A percentile compares a stretch with the other conserved stretches of the same genome.
Conservation (phyloP, 2,888 invertebrate species). For the Microctonus aethiopoides region DNA sequence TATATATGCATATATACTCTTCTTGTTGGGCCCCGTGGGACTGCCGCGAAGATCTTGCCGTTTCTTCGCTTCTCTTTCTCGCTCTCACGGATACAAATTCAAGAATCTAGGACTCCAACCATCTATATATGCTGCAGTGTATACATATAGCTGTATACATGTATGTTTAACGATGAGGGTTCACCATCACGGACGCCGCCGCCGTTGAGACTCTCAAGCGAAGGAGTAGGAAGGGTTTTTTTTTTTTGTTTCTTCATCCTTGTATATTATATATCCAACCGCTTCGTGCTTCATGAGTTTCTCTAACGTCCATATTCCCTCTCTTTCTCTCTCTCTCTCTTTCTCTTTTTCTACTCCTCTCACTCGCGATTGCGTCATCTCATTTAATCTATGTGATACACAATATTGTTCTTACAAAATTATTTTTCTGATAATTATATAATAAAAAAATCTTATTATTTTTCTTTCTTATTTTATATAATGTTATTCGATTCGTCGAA, state of each 20-base stretch:
- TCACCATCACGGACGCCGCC: constrained; percentile 29
- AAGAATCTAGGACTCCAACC: constrained; percentile 55
- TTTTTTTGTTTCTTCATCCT: constrained; percentile 14
- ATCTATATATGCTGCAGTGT: no score
- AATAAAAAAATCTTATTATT: neutral
- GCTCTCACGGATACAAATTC: constrained; percentile 56
- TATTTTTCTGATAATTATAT: neutral
- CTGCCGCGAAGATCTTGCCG: constrained; percentile 38
- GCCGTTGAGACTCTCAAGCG: constrained; percentile 12
- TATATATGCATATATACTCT: neutral
- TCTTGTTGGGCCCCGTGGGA: constrained; percentile 53
- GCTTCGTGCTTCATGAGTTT: constrained; percentile 32
- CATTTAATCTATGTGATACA: neutral
- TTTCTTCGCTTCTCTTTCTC: constrained; percentile 24
- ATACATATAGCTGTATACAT: no score
- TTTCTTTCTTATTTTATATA: neutral
- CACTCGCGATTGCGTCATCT: constrained; percentile 32
- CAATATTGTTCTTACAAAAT: neutral
- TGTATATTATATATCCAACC: constrained; percentile 19
- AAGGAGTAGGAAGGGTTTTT: constrained; percentile 18
- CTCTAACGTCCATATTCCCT: constrained; percentile 26
- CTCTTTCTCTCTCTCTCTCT: constrained; percentile 17
- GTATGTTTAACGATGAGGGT: constrained; percentile 28
- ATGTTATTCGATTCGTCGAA: no score
- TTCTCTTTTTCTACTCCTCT: constrained; percentile 4